Evolutionary conservation across 2,113 vertebrate genomes (phyloP), one percentile per base, ranked within the genome.

Genomic region (Cnemophilus loriae): DNA sequence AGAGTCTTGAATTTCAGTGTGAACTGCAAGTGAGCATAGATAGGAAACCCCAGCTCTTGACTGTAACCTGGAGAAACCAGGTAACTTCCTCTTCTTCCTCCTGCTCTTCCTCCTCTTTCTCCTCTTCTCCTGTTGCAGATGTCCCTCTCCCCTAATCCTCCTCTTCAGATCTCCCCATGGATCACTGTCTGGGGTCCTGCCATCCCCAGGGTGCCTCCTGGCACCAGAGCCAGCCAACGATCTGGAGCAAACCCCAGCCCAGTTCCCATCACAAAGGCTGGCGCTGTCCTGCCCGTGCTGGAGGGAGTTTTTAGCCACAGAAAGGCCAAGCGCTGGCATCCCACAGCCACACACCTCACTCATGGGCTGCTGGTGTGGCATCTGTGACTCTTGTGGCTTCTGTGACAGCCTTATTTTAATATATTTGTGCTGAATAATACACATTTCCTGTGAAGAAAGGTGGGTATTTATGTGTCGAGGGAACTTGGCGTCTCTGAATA

Each of bases 271-370:
- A 6, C 0, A 1, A 26, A 9, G 19, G 13, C 17, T 88, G 56
- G 12, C 60, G 13, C 18, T 9, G 1, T 60, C 47, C 70, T 4
- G 4, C 11, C 2, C 0, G 0, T 1, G 6, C 49, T 69, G 55
- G 52, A 44, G 37, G 59, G 49, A 69, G 4, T 2, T 60, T 79
- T 84, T 17, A 69, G 8, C 13, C 20, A 18, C 21, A 6, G 18
- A 23, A 85, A 44, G 8, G 47, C 55, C 2, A 3, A 85, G 8
- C 20, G 39, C 3, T 4, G 33, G 11, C 15, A 14, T 23, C 22
- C 37, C 28, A 47, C 0, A 6, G 42, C 67, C 14, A 13, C 67
- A 23, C 1, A 11, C 1, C 16, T 23, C 4, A 0, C 49, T 44
- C 22, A 5, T 2, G 17, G 41, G 55, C 69, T 80, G 56, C 28